These are phyloP conservation scores for Penaeus japonicus DNA, from an alignment of 1,140 invertebrate genomes.

Conservation along the genomic window DNA sequence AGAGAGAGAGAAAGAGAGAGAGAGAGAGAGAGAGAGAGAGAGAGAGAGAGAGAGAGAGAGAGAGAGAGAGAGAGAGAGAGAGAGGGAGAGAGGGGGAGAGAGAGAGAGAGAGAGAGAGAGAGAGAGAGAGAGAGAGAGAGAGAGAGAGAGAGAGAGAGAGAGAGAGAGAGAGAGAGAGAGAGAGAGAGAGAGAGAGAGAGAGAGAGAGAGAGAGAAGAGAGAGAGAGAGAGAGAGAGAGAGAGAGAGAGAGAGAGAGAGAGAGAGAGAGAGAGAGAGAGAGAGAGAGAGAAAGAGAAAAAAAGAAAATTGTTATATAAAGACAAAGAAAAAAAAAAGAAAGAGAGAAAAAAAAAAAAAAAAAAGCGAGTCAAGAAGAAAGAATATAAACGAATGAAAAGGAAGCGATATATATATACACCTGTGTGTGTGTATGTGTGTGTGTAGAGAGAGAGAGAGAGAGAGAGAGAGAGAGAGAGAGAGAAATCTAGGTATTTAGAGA, in stretches of 20 bases:
- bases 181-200: neutral
- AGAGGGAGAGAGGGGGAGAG: neutral
- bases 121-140: neutral
- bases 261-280: neutral
- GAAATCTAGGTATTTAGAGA: no score
- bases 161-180: neutral
- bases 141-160: neutral
- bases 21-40: neutral
- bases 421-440: neutral
- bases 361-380: neutral
- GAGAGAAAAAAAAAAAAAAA: neutral
- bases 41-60: neutral
- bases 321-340: neutral
- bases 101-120: neutral
- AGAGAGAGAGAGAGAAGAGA: neutral
- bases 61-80: neutral
- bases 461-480: slow-evolving; percentile 15
- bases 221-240: neutral
- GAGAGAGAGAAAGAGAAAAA: neutral
- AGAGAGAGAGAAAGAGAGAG: neutral
- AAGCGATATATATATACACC: neutral
- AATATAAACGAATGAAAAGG: neutral
- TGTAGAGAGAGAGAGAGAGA: neutral
- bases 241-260: neutral
- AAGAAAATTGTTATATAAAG: neutral